Evolutionary conservation across 2,888 invertebrate genomes (phyloP), one percentile per base, ranked within the genome.

Genomic region (Dasysyrphus tricinctus): DNA sequence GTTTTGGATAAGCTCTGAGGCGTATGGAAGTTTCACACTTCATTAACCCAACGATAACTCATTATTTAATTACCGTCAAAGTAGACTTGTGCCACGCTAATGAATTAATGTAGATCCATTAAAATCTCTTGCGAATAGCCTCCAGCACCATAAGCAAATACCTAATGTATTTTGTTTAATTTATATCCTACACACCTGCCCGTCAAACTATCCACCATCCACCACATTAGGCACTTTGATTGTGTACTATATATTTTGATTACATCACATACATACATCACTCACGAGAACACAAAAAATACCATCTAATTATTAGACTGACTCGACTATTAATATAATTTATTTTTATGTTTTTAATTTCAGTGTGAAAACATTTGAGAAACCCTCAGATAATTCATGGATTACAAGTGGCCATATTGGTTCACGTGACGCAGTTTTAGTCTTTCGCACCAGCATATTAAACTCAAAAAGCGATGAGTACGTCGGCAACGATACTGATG

Each of bases 381-480:
- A 88, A 67, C 88, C 88, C 29, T 57, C 88, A 37, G 89, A 90
- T 47, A 88, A 90, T 88, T 89, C 90, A 89, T 95, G 95, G 95
- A 91, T 95, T 74, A 93, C 94, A 42, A 94, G 94, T 74, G 95
- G 95, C 19, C 93, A 93, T 37, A 89, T 94, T 88, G 96, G 96
- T 24, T 94, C 95, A 2, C 94, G 94, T 78, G 94, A 94, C 74
- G 94, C 95, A 5, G 94, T 95, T 63, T 93, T 96, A 73, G 93
- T 96, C 63, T 96, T 96, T 92, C 93, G 95, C 89, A 95, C 95
- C 89, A 77, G 92, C 92, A 93, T 94, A 93, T 88, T 94, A 91
- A 81, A 94, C 92, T 57, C 90, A 24, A 89, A 88, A 74, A 88
- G 86, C 2, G 89, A 90, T 56, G 89, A 89, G 49, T 69, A 54